Evolutionary conservation across 2,797 vertebrate species (phyloP).

Genomic region (Nasua narica): DNA sequence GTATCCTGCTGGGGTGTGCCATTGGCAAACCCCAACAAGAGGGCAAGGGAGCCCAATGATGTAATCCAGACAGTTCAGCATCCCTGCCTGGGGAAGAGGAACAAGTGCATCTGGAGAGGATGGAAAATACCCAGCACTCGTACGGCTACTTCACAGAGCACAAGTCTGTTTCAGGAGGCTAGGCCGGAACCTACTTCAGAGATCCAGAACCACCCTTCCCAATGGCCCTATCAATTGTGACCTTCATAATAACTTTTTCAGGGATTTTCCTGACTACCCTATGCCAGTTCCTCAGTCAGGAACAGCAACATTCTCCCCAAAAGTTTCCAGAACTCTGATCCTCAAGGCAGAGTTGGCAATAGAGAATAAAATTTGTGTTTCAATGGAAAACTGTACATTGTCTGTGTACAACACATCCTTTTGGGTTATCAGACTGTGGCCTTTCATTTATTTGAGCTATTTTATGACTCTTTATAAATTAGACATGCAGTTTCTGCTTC

Average conservation of each 20-base stretch:
- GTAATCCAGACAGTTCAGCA: not conserved
- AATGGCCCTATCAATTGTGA: not conserved
- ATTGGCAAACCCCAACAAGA: not conserved
- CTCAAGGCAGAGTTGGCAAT: not conserved
- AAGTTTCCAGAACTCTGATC: not conserved
- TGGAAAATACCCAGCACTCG: not conserved
- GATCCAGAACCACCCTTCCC: not conserved
- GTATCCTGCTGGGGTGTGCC: not conserved
- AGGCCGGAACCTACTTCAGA: not conserved
- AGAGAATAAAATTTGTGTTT: not conserved
- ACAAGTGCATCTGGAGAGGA: not conserved
- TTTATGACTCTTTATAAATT: not conserved
- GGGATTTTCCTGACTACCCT: not conserved
- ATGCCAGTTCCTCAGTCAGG: not conserved
- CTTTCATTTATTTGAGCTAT: not conserved
- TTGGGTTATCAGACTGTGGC: not conserved
- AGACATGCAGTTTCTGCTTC: not conserved
- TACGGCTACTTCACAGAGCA: not conserved
- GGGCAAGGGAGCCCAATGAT: accelerated
- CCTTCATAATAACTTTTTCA: not conserved
- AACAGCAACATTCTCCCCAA: not conserved
- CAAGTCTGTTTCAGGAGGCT: not conserved
- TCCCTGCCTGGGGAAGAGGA: not conserved
- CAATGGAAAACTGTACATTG: not conserved
- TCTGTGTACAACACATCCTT: not conserved